Conservation (phyloP, 1,140 invertebrate species). For the Propsilocerus akamusi region DNA sequence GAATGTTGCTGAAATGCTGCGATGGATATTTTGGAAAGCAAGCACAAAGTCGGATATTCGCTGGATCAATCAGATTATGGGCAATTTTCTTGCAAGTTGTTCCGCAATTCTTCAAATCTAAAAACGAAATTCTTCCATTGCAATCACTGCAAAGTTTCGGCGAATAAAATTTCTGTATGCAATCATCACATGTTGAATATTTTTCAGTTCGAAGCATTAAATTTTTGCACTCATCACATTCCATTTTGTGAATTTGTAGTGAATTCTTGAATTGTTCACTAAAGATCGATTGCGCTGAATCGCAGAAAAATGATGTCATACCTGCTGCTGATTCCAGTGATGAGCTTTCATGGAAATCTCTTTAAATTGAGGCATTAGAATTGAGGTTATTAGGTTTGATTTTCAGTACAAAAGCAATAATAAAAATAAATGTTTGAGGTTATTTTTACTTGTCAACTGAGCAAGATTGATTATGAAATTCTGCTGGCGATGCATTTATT, state of each 20-base stretch:
- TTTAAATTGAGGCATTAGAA: too few species aligned
- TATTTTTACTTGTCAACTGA: too few species aligned
- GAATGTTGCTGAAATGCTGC: neutral
- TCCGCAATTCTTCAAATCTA: neutral
- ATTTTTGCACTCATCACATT: neutral
- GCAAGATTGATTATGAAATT: too few species aligned
- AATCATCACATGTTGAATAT: neutral
- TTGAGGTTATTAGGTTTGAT: too few species aligned
- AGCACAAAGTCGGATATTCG: neutral
- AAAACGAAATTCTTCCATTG: neutral
- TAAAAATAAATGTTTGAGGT: too few species aligned
- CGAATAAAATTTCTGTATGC: neutral
- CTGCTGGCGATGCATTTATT: too few species aligned
- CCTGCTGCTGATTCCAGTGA: neutral
- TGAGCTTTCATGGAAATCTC: too few species aligned
- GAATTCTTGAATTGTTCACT: neutral
- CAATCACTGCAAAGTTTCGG: neutral
- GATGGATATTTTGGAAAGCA: conserved; percentile 1
- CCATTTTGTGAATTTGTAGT: neutral
- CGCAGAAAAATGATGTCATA: neutral
- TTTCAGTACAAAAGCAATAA: too few species aligned
- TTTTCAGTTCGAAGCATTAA: neutral
- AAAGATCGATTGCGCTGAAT: neutral
- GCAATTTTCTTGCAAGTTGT: too few species aligned
- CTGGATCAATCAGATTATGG: too few species aligned